A percentile compares a stretch with the other conserved stretches of the same genome.
These are phyloP conservation scores for Adelphocoris suturalis DNA, from an alignment of 2,888 invertebrate genomes.

Conservation along the genomic window DNA sequence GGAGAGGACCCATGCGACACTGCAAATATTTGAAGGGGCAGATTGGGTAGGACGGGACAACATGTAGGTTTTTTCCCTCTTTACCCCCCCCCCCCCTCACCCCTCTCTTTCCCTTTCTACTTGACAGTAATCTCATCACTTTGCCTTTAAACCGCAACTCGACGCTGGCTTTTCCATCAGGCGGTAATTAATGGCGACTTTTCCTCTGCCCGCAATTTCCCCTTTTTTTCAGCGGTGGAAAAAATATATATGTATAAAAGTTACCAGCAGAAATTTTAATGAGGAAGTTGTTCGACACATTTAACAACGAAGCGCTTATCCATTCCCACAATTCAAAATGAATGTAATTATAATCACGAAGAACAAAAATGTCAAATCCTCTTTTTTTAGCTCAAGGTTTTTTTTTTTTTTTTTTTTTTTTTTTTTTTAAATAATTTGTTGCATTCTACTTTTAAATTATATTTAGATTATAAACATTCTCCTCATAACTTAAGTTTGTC, in stretches of 20 bases:
- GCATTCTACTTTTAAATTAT: too few species aligned
- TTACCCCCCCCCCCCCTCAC: too few species aligned
- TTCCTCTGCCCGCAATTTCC: slow-evolving; percentile 3
- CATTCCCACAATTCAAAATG: not conserved
- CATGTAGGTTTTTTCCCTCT: not conserved
- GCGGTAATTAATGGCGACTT: slow-evolving; percentile 36
- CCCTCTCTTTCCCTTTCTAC: not conserved
- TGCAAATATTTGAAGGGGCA: slow-evolving; percentile 20
- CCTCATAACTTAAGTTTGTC: too few species aligned
- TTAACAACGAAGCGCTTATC: not conserved
- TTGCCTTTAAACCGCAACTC: slow-evolving; percentile 28
- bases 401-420: too few species aligned
- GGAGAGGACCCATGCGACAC: slow-evolving; percentile 1
- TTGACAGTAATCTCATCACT: slow-evolving; percentile 26
- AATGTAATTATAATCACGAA: not conserved
- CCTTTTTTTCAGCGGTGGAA: too few species aligned
- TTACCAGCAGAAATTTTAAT: not conserved
- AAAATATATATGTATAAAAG: not conserved
- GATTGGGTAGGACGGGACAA: slow-evolving; percentile 2
- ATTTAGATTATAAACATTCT: too few species aligned
- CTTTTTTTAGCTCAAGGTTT: too few species aligned
- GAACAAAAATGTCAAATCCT: too few species aligned
- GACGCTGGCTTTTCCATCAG: slow-evolving; percentile 17
- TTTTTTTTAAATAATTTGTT: too few species aligned
- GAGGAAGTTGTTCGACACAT: slow-evolving; percentile 11